Base-by-base conservation (phyloP, 2,797 vertebrate species). In the Gallinago nigripennis region DNA sequence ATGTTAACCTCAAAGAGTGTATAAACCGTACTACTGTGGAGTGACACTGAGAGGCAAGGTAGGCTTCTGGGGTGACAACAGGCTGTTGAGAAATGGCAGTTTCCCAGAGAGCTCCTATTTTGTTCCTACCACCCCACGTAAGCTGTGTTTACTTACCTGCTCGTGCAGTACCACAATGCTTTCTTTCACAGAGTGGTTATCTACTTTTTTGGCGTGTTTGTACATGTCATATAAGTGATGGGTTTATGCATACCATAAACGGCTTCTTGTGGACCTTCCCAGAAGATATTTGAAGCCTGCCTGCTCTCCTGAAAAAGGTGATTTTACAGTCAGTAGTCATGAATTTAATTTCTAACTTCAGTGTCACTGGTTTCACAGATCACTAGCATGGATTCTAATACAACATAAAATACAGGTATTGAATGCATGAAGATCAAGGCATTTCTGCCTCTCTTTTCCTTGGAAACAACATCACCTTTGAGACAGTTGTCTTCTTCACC, bases 1-100 rank as follows among this genome's bases (percentile, higher is more conserved):
- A 1, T 51, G 20, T 53, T 60, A 39, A 2, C 8, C 16, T 69
- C 1, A 5, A 70, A 50, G 8, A 63, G 1, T 4, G 5, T 48
- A 35, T 35, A 56, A 73, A 37, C 5, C 23, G 2, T 58, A 46
- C 17, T 46, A 31, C 4, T 8, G 9, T 13, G 46, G 17, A 19
- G 9, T 33, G 27, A 11, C 39, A 77, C 9, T 2, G 1, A 54
- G 54, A 70, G 16, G 9, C 5, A 80, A 57, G 14, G 9, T 31
- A 53, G 27, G 13, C 3, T 43, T 65, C 37, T 69, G 54, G 6
- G 27, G 16, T 16, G 37, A 46, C 19, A 81, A 9, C 12, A 57
- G 8, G 7, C 30, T 64, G 82, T 51, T 61, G 23, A 66, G 9
- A 24, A 4, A n/a, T 54, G 9, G 30, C 4, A 43, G 2, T 39